phyloP scores from a whole-genome alignment of 2,113 vertebrate genomes.

The Meleagris gallopavo region DNA sequence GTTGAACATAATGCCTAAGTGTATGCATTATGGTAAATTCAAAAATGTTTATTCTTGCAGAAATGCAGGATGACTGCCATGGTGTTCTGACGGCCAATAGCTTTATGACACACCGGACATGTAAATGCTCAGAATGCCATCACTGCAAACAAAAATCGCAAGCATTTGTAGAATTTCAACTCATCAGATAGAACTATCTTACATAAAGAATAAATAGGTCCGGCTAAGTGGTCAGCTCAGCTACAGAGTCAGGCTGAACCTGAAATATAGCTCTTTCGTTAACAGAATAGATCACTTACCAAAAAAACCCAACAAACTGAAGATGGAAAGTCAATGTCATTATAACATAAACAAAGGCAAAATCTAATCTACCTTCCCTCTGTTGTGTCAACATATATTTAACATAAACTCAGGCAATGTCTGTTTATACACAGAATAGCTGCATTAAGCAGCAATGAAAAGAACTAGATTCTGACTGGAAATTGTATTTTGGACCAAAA shows the following conservation, averaged over 20 bases:
- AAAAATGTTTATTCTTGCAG: neutral
- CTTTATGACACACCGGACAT: neutral
- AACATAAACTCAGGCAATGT: neutral
- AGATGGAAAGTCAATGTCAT: neutral
- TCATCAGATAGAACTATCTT: neutral
- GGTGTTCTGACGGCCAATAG: neutral
- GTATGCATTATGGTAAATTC: neutral
- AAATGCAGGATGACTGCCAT: neutral
- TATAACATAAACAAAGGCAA: neutral
- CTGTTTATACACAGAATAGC: neutral
- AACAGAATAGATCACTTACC: neutral
- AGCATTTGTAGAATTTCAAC: neutral
- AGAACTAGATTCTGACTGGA: neutral
- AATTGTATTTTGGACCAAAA: neutral
- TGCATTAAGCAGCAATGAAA: neutral
- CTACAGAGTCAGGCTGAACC: neutral
- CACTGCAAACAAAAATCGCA: neutral
- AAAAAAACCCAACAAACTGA: neutral
- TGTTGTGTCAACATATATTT: neutral
- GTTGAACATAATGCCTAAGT: neutral
- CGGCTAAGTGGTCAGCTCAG: neutral
- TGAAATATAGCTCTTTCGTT: neutral
- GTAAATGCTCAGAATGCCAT: neutral
- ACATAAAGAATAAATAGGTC: neutral
- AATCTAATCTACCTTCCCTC: neutral